A percentile compares a stretch with the other conserved stretches of the same genome.
phyloP scores from a whole-genome alignment of 1,140 invertebrate genomes.

The Zaprionus lachaisei region DNA sequence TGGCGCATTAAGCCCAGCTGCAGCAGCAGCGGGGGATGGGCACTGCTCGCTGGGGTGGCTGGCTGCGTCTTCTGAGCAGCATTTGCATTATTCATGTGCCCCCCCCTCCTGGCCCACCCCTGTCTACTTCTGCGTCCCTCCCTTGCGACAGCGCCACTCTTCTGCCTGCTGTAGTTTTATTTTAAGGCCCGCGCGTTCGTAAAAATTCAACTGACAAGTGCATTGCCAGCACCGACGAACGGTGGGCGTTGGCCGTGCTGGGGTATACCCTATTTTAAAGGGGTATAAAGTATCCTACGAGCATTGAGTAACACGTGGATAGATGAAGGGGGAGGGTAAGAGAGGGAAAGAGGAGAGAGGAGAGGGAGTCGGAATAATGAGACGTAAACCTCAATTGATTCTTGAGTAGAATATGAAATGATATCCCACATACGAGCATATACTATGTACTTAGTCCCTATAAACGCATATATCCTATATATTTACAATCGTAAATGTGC shows the following conservation, averaged over 20 bases:
- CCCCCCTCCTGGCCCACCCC: neutral
- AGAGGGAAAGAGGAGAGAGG: too few relatives aligned
- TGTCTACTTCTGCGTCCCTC: neutral
- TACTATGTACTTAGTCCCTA: too few relatives aligned
- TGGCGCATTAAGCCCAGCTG: slow-evolving; percentile 70
- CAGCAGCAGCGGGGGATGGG: neutral
- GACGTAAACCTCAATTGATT: too few relatives aligned
- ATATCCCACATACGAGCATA: too few relatives aligned
- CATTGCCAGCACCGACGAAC: slow-evolving; percentile 47
- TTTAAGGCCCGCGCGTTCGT: slow-evolving; percentile 72
- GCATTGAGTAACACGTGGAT: neutral
- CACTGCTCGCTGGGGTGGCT: slow-evolving; percentile 5
- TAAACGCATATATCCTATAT: too few relatives aligned
- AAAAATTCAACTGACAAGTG: slow-evolving; percentile 70
- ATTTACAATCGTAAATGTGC: too few relatives aligned
- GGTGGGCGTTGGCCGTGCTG: slow-evolving; percentile 5
- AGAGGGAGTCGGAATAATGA: neutral
- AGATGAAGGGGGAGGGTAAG: neutral
- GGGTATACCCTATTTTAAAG: slow-evolving; percentile 40
- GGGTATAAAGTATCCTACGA: neutral
- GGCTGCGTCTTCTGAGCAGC: slow-evolving; percentile 46
- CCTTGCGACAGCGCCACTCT: neutral
- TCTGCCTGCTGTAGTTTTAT: slow-evolving; percentile 64
- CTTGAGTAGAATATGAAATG: too few relatives aligned
- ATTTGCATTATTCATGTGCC: slow-evolving; percentile 77